Evolutionary conservation across 2,797 vertebrate genomes (phyloP), one percentile per base, ranked within the genome.

Genomic region (Tokudaia muenninki): DNA sequence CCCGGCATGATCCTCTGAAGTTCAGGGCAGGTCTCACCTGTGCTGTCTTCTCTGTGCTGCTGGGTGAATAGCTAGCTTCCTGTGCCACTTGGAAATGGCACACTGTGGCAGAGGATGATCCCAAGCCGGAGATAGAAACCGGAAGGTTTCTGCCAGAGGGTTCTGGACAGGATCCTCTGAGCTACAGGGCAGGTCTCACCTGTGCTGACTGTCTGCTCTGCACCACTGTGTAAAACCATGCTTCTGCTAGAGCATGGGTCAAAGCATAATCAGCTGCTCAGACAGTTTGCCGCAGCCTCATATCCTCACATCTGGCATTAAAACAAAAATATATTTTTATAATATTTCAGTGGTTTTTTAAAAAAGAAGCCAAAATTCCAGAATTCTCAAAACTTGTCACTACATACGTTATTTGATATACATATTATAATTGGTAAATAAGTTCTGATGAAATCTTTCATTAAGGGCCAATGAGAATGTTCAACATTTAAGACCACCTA

Each of bases 371-470:
- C 67, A 70, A 67, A 70, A 70, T 31, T 65, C 29, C 63, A 65
- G 63, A 31, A 65, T 70, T n/a, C 16, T n/a, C 16, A n/a, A 70
- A n/a, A 70, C 67, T 8, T 34, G 67, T 70, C 16, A 70, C 67
- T 29, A 16, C 6, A 57, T 74, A 17, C 6, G 0, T 75, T 91
- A 70, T n/a, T 94, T 88, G 29, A 75, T 77, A 84, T 14, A 29
- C 7, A 41, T 88, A 67, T 82, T 93, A 67, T 67, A 84, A 26
- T 44, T 78, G 79, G 67, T 94, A 57, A 87, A 44, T 94, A 61
- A 31, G 57, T 92, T 59, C 82, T 90, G 13, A 77, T 92, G 50
- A 83, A 31, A 81, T 6, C 22, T 81, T 92, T 93, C 70, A 61
- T 80, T 67, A 88, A 72, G 22, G 22, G 13, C 22, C 34, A 52